These are phyloP conservation scores for Chondrilla cf. caribensis DNA, from an alignment of 37 sponge, comb jelly and placozoan genomes.

Conservation along the genomic window DNA sequence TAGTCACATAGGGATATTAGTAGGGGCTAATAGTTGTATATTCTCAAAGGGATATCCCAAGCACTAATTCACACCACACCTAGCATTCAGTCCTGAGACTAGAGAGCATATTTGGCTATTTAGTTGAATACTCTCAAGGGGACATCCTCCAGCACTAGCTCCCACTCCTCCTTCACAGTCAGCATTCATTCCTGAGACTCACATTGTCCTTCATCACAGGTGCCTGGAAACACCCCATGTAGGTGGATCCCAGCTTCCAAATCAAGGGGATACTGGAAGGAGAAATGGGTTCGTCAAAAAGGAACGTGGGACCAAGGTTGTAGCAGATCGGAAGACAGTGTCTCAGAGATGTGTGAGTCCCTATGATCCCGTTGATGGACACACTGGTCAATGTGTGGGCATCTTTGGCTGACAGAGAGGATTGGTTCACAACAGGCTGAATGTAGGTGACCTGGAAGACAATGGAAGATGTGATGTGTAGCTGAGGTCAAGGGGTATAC, in stretches of 20 bases:
- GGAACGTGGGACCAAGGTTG: conserved; percentile 67
- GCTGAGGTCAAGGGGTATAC: neutral
- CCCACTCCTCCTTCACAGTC: too few species aligned
- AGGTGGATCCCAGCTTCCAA: conserved; percentile 70
- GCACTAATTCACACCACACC: too few species aligned
- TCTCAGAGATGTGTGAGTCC: conserved; percentile 64
- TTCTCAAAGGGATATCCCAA: too few species aligned
- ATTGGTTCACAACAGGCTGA: conserved; percentile 19
- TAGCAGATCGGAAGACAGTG: conserved; percentile 39
- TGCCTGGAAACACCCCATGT: conserved; percentile 86
- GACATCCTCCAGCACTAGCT: too few species aligned
- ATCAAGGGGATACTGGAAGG: conserved; percentile 33
- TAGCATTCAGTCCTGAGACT: too few species aligned
- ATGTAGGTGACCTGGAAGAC: conserved; percentile 42
- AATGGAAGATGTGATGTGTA: neutral
- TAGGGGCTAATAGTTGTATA: too few species aligned
- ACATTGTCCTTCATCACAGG: conserved; percentile 36
- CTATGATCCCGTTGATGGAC: conserved; percentile 65
- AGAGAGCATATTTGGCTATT: too few species aligned
- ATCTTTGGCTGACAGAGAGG: neutral
- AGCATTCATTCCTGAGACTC: too few species aligned
- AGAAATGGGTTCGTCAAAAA: conserved; percentile 77
- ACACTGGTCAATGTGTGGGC: conserved; percentile 17
- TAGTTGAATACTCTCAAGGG: too few species aligned
- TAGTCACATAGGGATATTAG: too few species aligned